Percentiles rank a stretch among this genome's conserved stretches.
Conservation (phyloP, 2,888 invertebrate species). For the Chaetogeoica ovagalla region DNA sequence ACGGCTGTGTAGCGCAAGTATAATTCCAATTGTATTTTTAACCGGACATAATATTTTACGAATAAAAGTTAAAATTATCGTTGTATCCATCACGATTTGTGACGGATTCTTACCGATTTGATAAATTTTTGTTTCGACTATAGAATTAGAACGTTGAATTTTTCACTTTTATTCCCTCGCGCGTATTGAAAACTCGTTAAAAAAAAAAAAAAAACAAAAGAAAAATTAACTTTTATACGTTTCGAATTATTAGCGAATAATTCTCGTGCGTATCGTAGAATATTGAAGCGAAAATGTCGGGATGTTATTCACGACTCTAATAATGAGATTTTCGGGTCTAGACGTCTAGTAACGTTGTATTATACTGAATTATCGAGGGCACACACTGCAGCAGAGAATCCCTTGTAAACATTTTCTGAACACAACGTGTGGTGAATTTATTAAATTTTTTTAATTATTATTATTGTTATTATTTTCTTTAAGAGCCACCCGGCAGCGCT, state of each 20-base stretch:
- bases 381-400: background rate
- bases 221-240: background rate
- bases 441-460: background rate
- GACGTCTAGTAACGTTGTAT: background rate
- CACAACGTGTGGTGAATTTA: background rate
- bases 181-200: too few species aligned
- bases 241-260: background rate
- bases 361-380: background rate
- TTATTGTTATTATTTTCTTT: too few species aligned
- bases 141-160: too few species aligned
- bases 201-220: background rate
- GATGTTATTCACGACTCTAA: background rate
- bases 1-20: too few species aligned
- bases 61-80: too few species aligned
- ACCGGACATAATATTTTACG: too few species aligned
- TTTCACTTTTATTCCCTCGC: too few species aligned
- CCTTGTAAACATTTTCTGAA: conserved; percentile 1
- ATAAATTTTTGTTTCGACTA: too few species aligned
- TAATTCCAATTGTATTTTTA: too few species aligned
- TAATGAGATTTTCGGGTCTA: background rate
- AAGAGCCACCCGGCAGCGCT: background rate
- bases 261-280: background rate
- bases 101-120: too few species aligned
- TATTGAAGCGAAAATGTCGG: background rate
- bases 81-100: too few species aligned